Base-by-base conservation (phyloP, 2,113 vertebrate genomes). In the Hymenochirus boettgeri region DNA sequence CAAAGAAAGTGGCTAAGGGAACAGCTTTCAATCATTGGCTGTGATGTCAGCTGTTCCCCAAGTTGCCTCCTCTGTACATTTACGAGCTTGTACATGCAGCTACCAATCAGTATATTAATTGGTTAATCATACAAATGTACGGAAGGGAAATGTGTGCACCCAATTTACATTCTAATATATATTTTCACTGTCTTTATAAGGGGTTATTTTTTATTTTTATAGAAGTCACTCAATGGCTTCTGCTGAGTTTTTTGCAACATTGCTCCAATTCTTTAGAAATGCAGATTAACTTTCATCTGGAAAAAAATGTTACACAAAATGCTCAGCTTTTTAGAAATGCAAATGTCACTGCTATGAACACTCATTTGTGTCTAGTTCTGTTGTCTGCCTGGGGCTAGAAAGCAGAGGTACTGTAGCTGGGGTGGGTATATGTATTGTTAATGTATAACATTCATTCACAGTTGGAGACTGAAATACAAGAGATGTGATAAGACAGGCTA, bases 391-490 rank as follows among this genome's bases (percentile, higher is more conserved):
- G 19, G 21, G 64, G 47, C 13, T 12, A 11, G 46, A n/a, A 26
- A 17, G 1, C 31, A 5, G 13, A 50, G 22, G 42, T n/a, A n/a
- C n/a, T n/a, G n/a, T 29, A 39, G 45, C 29, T 66, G 63, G 29
- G 33, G 21, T 3, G 42, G 47, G 21, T 24, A 57, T 39, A 17
- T 58, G 64, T 21, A 48, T 58, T 51, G 39, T 7, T 54, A 48
- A 19, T 25, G 22, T 59, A 23, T 37, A 59, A 59, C 21, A 56
- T 26, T 51, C 39, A 12, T 47, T 35, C 56, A 67, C 64, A 67
- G 64, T 47, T 59, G 56, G 56, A 25, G 17, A 27, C 33, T 22
- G 27, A 5, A 52, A 31, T 22, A 7, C 31, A 59, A 58, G 22
- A 24, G 51, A 53, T 39, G 22, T 53, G 18, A 5, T n/a, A 29